Evolutionary conservation across 2,113 vertebrate species (phyloP).

Genomic region (Pollimyrus isidori): DNA sequence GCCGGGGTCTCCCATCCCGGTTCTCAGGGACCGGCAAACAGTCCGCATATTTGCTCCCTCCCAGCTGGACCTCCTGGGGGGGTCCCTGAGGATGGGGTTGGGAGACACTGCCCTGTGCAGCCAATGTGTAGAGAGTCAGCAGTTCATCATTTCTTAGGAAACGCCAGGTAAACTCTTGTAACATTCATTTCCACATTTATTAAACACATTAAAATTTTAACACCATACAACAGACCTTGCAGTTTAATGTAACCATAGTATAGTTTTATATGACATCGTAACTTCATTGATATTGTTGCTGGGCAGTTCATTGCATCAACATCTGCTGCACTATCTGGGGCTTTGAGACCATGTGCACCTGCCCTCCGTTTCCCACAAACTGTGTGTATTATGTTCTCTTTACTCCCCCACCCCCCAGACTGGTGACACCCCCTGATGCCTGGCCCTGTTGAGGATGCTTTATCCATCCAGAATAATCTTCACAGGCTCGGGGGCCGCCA

Average conservation of each 20-base stretch:
- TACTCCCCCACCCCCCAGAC: background rate
- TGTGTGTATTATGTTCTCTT: background rate
- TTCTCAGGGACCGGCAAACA: background rate
- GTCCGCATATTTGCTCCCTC: background rate
- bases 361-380: background rate
- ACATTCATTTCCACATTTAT: background rate
- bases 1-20: background rate
- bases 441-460: background rate
- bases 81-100: background rate
- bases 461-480: background rate
- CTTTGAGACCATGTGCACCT: background rate
- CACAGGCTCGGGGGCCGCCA: background rate
- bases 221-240: background rate
- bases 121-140: background rate
- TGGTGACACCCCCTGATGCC: background rate
- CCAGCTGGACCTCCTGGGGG: background rate
- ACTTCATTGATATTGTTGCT: background rate
- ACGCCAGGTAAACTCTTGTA: background rate
- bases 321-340: background rate
- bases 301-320: background rate
- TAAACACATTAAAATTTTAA: background rate
- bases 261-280: background rate
- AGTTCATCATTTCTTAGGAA: background rate
- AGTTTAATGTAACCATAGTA: background rate
- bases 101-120: background rate